These are phyloP conservation scores for Oenanthe oenanthe DNA, from an alignment of 2,113 vertebrate species.

Conservation along the genomic window DNA sequence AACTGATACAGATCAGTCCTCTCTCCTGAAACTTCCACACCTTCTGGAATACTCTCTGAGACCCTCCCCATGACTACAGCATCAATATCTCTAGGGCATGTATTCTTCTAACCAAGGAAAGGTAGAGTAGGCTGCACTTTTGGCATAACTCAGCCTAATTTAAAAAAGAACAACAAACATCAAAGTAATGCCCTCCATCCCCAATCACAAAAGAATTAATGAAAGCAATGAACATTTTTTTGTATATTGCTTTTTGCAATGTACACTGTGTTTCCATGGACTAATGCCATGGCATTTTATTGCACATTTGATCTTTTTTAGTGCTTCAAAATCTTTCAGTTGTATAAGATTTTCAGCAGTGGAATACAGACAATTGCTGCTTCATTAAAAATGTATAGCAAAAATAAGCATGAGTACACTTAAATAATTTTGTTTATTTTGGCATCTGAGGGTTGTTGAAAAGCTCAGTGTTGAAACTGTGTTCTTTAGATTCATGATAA, in stretches of 20 bases:
- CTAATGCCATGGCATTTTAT: conserved; percentile 34
- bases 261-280: background rate
- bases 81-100: background rate
- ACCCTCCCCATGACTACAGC: background rate
- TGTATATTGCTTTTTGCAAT: conserved; percentile 14
- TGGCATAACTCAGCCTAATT: background rate
- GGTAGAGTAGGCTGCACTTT: background rate
- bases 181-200: background rate
- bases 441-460: conserved; percentile 12
- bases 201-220: background rate
- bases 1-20: background rate
- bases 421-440: conserved; percentile 15
- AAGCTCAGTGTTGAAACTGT: background rate
- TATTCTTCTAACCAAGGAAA: background rate
- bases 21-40: background rate
- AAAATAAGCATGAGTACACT: background rate
- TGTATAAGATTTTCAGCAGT: conserved; percentile 35
- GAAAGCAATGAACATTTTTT: background rate
- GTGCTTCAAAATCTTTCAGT: conserved; percentile 27
- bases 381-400: background rate
- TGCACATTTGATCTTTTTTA: conserved; percentile 33
- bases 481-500: conserved; percentile 49
- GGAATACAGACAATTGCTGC: background rate
- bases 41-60: background rate
- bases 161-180: background rate